Evolutionary conservation across 2,888 invertebrate species (phyloP).

Genomic region (Thereva nobilitata): DNA sequence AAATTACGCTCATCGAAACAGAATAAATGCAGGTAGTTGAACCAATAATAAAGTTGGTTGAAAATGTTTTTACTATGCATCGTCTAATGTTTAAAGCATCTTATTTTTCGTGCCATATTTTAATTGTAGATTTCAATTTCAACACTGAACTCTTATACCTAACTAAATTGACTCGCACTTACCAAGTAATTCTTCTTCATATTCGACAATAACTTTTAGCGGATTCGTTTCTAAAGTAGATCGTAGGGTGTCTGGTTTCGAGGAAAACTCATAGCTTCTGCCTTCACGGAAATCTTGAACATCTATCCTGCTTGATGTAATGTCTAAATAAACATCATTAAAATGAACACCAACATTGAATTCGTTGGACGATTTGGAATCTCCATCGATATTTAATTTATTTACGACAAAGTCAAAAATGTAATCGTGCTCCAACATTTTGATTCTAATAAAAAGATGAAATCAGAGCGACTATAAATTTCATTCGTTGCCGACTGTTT

Average conservation of each 20-base stretch:
- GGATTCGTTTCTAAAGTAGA: constrained; percentile 17
- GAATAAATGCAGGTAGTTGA: no score
- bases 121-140: no score
- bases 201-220: constrained; percentile 14
- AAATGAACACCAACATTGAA: constrained; percentile 26
- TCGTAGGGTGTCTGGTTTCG: constrained; percentile 17
- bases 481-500: no score
- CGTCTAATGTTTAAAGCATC: no score
- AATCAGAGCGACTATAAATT: no score
- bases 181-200: constrained; percentile 1
- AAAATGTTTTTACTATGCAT: no score
- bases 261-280: constrained; percentile 29
- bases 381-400: constrained; percentile 31
- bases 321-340: constrained; percentile 34
- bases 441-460: background rate
- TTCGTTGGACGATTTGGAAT: constrained; percentile 12
- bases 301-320: constrained; percentile 36
- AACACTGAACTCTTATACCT: no score
- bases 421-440: constrained; percentile 25
- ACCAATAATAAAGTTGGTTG: no score
- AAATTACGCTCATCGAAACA: no score
- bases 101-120: no score
- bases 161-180: no score
- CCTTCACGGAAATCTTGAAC: constrained; percentile 37
- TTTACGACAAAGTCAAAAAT: constrained; percentile 37